Percentiles rank a stretch among this genome's conserved stretches.
These are phyloP conservation scores for Trichopria drosophilae DNA, from an alignment of 2,888 invertebrate species.

Conservation along the genomic window DNA sequence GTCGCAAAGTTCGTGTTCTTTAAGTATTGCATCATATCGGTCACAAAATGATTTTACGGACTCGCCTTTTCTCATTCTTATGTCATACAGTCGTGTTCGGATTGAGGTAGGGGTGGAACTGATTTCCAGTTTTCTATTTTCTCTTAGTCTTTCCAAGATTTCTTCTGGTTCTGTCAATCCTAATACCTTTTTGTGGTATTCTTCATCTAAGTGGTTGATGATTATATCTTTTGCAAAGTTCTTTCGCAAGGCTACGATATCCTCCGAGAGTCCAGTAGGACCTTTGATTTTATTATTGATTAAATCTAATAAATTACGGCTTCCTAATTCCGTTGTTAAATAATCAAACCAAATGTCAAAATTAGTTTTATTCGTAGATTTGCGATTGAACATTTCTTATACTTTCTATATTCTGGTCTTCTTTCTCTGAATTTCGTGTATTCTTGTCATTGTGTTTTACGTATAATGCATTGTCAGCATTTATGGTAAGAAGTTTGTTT, in stretches of 20 bases:
- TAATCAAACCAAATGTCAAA: conserved; percentile 20
- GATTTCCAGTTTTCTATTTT: conserved; percentile 12
- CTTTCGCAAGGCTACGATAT: conserved; percentile 2
- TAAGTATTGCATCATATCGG: conserved; percentile 11
- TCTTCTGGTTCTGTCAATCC: conserved; percentile 14
- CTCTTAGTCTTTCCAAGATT: no score
- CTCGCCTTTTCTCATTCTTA: conserved; percentile 17
- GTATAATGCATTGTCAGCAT: no score
- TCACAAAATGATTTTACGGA: conserved; percentile 22
- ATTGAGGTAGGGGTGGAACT: conserved; percentile 16
- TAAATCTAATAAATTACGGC: conserved; percentile 11
- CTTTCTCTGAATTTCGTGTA: background rate
- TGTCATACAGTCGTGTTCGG: conserved; percentile 10
- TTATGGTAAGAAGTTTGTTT: no score
- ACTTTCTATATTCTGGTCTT: background rate
- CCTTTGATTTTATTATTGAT: conserved; percentile 7
- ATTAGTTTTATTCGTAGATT: conserved; percentile 13
- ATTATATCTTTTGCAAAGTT: conserved; percentile 17
- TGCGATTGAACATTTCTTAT: conserved; percentile 3
- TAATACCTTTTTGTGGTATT: conserved; percentile 23
- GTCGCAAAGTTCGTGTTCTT: no score
- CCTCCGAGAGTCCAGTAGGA: conserved; percentile 2
- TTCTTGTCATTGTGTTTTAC: no score
- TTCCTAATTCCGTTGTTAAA: no score
- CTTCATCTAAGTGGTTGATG: no score